Percentiles rank a stretch among this genome's conserved stretches.
Evolutionary conservation across 2,113 vertebrate genomes (phyloP).

Genomic region (Oxyruncus cristatus): DNA sequence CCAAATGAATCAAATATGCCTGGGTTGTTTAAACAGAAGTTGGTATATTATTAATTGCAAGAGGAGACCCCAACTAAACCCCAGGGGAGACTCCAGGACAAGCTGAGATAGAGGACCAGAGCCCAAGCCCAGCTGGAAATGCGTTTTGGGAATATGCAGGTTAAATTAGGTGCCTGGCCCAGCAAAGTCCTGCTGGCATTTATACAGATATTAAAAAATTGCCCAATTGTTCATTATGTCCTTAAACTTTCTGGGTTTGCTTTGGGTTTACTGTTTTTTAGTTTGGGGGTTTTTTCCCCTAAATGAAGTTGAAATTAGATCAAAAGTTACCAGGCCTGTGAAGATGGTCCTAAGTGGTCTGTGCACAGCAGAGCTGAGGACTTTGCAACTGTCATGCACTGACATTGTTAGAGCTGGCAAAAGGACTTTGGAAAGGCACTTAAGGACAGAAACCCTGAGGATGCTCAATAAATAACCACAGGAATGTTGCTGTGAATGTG

Average conservation of each 20-base stretch:
- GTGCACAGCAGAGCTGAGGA: not conserved
- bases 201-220: not conserved
- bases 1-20: accelerated
- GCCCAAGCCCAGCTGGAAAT: not conserved
- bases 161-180: not conserved
- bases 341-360: not conserved
- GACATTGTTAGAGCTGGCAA: not conserved
- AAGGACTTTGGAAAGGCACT: not conserved
- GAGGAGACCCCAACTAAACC: not conserved
- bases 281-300: not conserved
- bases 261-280: not conserved
- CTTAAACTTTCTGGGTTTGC: not conserved
- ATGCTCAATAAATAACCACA: not conserved
- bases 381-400: not conserved
- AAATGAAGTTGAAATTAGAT: not conserved
- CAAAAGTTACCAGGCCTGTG: not conserved
- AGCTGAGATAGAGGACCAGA: not conserved
- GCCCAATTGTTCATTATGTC: not conserved
- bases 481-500: accelerated
- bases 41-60: not conserved
- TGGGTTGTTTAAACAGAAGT: not conserved
- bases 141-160: not conserved
- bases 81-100: not conserved
- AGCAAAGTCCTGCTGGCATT: not conserved
- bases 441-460: not conserved